Conservation (phyloP, 2,888 invertebrate species). For the Trichogramma evanescens region DNA sequence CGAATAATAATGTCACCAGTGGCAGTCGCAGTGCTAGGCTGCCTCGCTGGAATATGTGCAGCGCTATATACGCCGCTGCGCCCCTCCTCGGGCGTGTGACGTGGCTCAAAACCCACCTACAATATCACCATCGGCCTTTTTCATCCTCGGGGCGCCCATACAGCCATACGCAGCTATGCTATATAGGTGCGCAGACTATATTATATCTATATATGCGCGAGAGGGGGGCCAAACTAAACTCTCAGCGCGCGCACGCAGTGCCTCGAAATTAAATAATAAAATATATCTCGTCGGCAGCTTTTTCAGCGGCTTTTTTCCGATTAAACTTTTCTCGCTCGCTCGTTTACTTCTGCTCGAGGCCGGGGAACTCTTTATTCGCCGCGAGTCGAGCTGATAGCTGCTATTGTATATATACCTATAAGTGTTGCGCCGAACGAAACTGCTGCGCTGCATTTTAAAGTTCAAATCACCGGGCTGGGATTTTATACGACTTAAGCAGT, state of each 20-base stretch:
- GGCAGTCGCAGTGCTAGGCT: background rate
- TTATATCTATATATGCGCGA: too few relatives aligned
- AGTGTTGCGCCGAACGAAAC: too few relatives aligned
- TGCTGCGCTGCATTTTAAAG: background rate
- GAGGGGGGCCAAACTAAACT: background rate
- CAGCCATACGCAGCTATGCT: slow-evolving; percentile 14
- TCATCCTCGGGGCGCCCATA: background rate
- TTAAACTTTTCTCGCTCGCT: slow-evolving; percentile 11
- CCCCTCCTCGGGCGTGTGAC: slow-evolving; percentile 2
- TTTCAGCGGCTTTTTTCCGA: slow-evolving; percentile 13
- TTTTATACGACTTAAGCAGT: too few relatives aligned
- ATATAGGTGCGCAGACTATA: too few relatives aligned
- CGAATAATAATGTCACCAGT: slow-evolving; percentile 48
- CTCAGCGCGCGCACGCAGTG: background rate
- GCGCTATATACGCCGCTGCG: background rate
- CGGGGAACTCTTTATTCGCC: slow-evolving; percentile 13
- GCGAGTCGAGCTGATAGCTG: background rate
- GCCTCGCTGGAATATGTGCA: too few relatives aligned
- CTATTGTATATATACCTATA: too few relatives aligned
- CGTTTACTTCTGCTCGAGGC: background rate
- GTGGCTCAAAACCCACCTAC: slow-evolving; percentile 41
- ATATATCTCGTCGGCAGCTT: slow-evolving; percentile 32
- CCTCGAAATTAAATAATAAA: slow-evolving; percentile 47
- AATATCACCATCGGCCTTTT: slow-evolving; percentile 37
- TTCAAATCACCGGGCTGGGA: background rate